Evolutionary conservation across 2,888 invertebrate species (phyloP).

Genomic region (Lithophane socia): DNA sequence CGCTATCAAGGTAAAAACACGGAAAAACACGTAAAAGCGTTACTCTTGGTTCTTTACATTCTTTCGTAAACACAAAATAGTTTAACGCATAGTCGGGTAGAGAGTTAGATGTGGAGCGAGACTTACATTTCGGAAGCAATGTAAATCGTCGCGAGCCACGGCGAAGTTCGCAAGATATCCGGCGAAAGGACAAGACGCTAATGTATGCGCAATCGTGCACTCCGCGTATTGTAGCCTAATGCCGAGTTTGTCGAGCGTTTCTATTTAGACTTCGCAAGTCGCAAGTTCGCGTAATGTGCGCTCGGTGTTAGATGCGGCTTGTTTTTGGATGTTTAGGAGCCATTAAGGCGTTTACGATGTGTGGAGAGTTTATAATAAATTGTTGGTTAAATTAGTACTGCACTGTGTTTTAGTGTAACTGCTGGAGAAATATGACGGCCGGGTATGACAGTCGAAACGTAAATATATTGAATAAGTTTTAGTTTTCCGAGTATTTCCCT

Average conservation of each 20-base stretch:
- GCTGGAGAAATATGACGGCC: constrained; percentile 36
- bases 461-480: constrained; percentile 41
- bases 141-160: constrained; percentile 87
- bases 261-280: constrained; percentile 79
- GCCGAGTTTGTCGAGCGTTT: constrained; percentile 84
- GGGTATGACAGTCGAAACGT: constrained; percentile 35
- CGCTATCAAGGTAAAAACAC: constrained; percentile 63
- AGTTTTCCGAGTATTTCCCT: constrained; percentile 17
- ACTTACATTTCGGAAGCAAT: constrained; percentile 87
- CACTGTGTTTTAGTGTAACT: constrained; percentile 36
- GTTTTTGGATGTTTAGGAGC: constrained; percentile 59
- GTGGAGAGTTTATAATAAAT: constrained; percentile 64
- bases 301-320: constrained; percentile 51
- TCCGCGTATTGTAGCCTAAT: constrained; percentile 88
- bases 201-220: constrained; percentile 88
- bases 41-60: constrained; percentile 68
- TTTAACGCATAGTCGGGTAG: constrained; percentile 70
- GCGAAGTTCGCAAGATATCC: constrained; percentile 87
- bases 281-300: constrained; percentile 53
- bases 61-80: constrained; percentile 77
- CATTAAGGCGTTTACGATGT: constrained; percentile 62
- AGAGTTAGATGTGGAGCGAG: constrained; percentile 79
- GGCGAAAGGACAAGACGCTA: constrained; percentile 89
- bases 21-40: constrained; percentile 62
- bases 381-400: constrained; percentile 57